A percentile compares a stretch with the other conserved stretches of the same genome.
phyloP scores from a whole-genome alignment of 2,888 invertebrate species.

The Coenonympha glycerion region DNA sequence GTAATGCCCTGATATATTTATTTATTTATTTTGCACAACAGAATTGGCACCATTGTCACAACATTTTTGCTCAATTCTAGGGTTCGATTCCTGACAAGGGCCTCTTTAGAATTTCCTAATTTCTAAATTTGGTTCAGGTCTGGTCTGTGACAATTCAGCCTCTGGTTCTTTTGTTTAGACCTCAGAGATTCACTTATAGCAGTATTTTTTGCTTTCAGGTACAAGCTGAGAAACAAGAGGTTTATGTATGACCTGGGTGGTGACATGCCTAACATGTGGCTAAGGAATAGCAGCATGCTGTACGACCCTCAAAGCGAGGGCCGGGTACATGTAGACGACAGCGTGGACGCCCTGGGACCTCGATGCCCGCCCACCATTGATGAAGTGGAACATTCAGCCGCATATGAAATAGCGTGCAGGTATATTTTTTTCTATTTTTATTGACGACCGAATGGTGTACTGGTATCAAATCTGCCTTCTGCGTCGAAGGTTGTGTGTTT shows the following conservation, averaged over 20 bases:
- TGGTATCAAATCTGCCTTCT: too few relatives aligned
- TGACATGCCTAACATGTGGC: conserved; percentile 86
- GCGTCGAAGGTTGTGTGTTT: too few relatives aligned
- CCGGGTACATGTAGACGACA: conserved; percentile 75
- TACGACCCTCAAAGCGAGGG: conserved; percentile 78
- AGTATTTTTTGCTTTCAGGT: background rate
- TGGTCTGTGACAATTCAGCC: too few relatives aligned
- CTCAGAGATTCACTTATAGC: too few relatives aligned
- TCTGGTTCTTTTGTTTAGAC: background rate
- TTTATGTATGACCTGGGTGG: conserved; percentile 88
- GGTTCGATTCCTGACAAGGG: too few relatives aligned
- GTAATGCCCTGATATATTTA: too few relatives aligned
- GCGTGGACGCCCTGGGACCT: conserved; percentile 79
- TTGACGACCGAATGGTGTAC: too few relatives aligned
- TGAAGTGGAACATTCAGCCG: conserved; percentile 83
- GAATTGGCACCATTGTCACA: too few relatives aligned
- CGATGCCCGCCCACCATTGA: conserved; percentile 82
- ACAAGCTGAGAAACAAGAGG: conserved; percentile 80
- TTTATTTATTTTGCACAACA: too few relatives aligned
- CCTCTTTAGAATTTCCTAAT: too few relatives aligned
- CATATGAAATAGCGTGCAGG: conserved; percentile 83
- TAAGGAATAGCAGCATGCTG: conserved; percentile 81
- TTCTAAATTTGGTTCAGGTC: too few relatives aligned
- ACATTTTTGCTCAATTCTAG: too few relatives aligned
- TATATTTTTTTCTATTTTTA: conserved; percentile 27